Evolutionary conservation across 2,888 invertebrate genomes (phyloP), one percentile per base, ranked within the genome.

Genomic region (Acanthosepion pharaonis): DNA sequence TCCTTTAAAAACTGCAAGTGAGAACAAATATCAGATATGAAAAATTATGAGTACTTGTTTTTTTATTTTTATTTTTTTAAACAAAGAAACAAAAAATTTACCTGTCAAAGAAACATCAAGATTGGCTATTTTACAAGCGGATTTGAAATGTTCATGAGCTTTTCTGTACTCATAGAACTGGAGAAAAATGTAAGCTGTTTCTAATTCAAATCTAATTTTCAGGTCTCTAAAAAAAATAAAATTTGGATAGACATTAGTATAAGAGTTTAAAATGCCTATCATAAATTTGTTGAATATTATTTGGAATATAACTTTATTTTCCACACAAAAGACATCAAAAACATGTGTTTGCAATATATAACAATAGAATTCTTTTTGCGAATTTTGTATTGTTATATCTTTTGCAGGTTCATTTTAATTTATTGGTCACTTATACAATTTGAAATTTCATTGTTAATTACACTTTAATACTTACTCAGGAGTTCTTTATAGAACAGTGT

Each of bases 91-190:
- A n/a, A 78, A 78, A n/a, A 33, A 95, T 95, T 95, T 96, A 98
- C 98, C 99, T 98, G 98, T 98, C 9, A 99, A 98, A 96, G 98
- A 98, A 92, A 99, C 97, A 93, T 98, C 98, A 92, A 99, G 97
- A 11, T 98, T 98, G 55, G 98, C 98, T 91, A 98, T 97, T 92
- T 98, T 98, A 95, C 98, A 98, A 0, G 98, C 98, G 93, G 98
- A 98, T 15, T 98, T 97, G 94, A 99, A 97, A 96, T 98, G 98
- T 95, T 98, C 98, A 94, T 98, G 98, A 0, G 98, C 98, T 96
- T 98, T 98, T 91, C 98, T 98, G 28, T 98, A 98, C 96, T 98
- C 98, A 96, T 98, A 98, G 97, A 98, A 99, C 94, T 98, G 97
- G 93, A 98, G 97, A 97, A 98, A 98, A 23, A 98, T 98, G 96